Base-by-base conservation (phyloP, 1,140 invertebrate genomes). In the Pseudachorutes palmiensis region DNA sequence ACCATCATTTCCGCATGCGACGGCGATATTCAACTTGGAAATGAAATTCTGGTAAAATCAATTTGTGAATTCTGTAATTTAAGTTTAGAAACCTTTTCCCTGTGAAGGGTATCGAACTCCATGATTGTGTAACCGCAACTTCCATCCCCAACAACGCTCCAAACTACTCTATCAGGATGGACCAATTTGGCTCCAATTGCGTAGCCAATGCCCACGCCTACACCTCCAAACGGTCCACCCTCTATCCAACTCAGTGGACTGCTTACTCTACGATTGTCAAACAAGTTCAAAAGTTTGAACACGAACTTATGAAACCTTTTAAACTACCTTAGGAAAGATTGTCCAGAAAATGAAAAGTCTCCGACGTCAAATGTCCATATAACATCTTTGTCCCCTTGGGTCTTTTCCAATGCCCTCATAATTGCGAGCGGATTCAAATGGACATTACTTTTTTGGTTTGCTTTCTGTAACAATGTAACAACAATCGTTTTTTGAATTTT, bases 111-210 rank as follows among this genome's bases (percentile, higher is more conserved):
- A 24, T 55, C 51, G 24, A 55, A 55, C 24, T 55, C 51, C 51
- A 55, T 55, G 24, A 24, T 24, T 24, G 51, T 19, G 51, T 55
- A 55, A 5, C 51, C 51, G 24, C 12, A 14, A 24, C 51, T 55
- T 26, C 51, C 51, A 55, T 55, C 51, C 24, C 51, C 51, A 14
- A 26, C 51, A 55, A 55, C 24, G 51, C 12, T 19, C 12, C 12
- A 55, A 24, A 55, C 51, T 5, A 14, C 51, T 55, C 24, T 12
- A 22, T 55, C 51, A 16, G 51, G 51, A 55, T 24, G 24, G 14
- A 22, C 51, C 5, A 55, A 5, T 55, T 55, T 55, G 9, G 51
- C 51, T 19, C 51, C 51, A 55, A 55, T 55, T 55, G 51, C 51
- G 24, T 55, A 55, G 24, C 51, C 51, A 55, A 55, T 3, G 12